Conservation (phyloP, 1,140 invertebrate species). For the Drosophila aff. region DNA sequence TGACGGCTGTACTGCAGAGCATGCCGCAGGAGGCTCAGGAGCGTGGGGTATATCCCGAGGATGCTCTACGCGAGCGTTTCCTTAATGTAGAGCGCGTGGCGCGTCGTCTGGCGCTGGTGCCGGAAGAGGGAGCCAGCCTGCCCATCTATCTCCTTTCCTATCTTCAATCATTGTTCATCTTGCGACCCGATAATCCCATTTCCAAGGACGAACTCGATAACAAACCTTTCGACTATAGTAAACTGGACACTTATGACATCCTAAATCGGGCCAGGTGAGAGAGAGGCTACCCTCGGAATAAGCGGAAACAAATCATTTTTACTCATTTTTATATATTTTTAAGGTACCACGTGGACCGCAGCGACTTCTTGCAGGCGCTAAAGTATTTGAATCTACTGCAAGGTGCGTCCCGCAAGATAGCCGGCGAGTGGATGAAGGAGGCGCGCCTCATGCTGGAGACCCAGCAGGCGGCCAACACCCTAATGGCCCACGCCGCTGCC, state of each 20-base stretch:
- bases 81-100: slow-evolving; percentile 90
- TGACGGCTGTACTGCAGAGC: slow-evolving; percentile 89
- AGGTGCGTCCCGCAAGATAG: slow-evolving; percentile 93
- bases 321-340: background rate
- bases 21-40: slow-evolving; percentile 91
- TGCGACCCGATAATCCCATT: slow-evolving; percentile 89
- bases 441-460: slow-evolving; percentile 93
- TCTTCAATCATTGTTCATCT: slow-evolving; percentile 91
- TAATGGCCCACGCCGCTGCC: slow-evolving; percentile 94
- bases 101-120: slow-evolving; percentile 92
- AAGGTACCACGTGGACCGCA: slow-evolving; percentile 94
- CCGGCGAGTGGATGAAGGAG: slow-evolving; percentile 95
- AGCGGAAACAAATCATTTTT: background rate
- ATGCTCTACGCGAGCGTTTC: slow-evolving; percentile 93
- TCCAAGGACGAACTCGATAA: slow-evolving; percentile 90
- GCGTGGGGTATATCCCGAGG: slow-evolving; percentile 94
- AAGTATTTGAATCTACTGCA: slow-evolving; percentile 95
- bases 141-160: slow-evolving; percentile 95
- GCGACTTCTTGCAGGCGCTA: slow-evolving; percentile 93
- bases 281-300: slow-evolving; percentile 43
- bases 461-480: slow-evolving; percentile 93
- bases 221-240: slow-evolving; percentile 88
- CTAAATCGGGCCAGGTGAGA: slow-evolving; percentile 92
- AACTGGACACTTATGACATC: slow-evolving; percentile 94
- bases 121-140: slow-evolving; percentile 92